Evolutionary conservation across 2,113 vertebrate genomes (phyloP).

Genomic region (Aptenodytes forsteri): DNA sequence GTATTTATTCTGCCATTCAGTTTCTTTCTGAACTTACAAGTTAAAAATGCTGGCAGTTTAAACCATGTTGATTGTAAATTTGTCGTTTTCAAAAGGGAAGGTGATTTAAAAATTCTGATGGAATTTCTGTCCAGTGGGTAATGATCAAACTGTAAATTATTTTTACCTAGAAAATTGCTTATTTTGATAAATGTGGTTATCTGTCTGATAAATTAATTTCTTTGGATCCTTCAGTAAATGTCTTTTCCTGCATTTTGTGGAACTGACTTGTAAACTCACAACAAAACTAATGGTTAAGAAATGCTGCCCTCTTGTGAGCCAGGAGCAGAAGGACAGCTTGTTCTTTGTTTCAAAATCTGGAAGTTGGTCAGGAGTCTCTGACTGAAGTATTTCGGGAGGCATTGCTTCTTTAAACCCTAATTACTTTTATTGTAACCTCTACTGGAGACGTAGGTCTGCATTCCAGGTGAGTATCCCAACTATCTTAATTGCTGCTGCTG

Average conservation of each 20-base stretch:
- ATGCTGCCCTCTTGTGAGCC: constrained; percentile 22
- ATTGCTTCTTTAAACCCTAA: not conserved
- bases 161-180: not conserved
- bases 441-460: not conserved
- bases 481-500: not conserved
- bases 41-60: not conserved
- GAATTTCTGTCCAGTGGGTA: not conserved
- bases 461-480: not conserved
- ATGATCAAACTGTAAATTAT: not conserved
- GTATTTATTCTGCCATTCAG: constrained; percentile 63
- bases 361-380: not conserved
- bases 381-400: not conserved
- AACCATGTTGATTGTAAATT: not conserved
- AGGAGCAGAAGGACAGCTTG: not conserved
- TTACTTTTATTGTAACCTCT: not conserved
- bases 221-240: not conserved
- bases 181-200: not conserved
- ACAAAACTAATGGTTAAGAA: not conserved
- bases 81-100: not conserved
- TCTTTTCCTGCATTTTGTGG: not conserved
- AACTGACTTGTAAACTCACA: not conserved
- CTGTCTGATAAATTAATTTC: not conserved
- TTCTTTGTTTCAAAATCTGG: not conserved
- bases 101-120: not conserved
- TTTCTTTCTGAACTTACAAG: not conserved